Evolutionary conservation across 2,888 invertebrate species (phyloP), one percentile per base, ranked within the genome.

Genomic region (Cataglyphis altisquamis): DNA sequence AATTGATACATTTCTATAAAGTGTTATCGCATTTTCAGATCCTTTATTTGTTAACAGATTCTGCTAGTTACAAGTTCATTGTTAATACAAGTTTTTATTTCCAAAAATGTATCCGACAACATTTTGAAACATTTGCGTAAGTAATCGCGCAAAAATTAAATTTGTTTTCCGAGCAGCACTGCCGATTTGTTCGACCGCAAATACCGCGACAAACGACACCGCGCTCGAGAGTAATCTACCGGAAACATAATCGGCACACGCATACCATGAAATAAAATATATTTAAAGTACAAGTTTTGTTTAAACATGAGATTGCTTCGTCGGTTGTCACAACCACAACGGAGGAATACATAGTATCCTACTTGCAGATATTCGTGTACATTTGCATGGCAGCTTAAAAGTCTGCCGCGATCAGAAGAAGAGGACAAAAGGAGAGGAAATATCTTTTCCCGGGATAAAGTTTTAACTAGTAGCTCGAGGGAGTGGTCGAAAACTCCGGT

Each of bases 381-480:
- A 29, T 1, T 15, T 36, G 68, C 25, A 10, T 5, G 45, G 32
- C 18, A 21, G 32, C 52, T 55, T 39, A 63, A 57, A 63, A 32
- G 32, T 39, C 36, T 74, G 32, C 21, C 48, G 1, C 21, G n/a
- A 75, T 6, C 36, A 15, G 3, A 8, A 10, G 9, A 32, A 9
- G 10, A 18, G 10, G 25, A 10, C 1, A 0, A 39, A 9, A n/a
- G 25, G 62, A 55, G 78, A 67, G 88, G 85, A 84, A 85, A 86
- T 87, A 82, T 83, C 85, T 84, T 77, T 72, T 73, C 9, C n/a
- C n/a, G 55, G 67, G 84, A 78, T 84, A 87, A 91, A 91, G 86
- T 91, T 91, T 89, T 88, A 91, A 89, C 87, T 67, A 80, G 88
- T 84, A 81, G 84, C 89, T 86, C 68, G 52, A 41, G 66, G 52